Evolutionary conservation across 2,888 invertebrate species (phyloP), one percentile per base, ranked within the genome.

Genomic region (Disparrhopalites patrizii): DNA sequence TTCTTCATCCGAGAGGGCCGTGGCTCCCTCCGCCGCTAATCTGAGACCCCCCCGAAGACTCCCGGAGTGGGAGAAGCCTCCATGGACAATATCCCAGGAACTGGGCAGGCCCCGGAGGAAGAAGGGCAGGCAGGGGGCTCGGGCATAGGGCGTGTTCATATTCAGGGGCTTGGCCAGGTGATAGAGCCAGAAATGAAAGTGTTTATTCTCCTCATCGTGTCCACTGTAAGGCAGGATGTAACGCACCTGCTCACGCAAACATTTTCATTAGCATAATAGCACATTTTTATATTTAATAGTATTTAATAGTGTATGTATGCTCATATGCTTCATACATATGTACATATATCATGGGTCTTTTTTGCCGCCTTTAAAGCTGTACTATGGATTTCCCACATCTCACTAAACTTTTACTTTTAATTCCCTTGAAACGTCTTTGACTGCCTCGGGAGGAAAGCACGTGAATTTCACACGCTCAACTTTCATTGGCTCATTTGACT

Each of bases 181-280:
- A 18, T 51, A 61, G n/a, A 61, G 20, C 51, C 50, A 61, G 27
- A 51, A 61, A 51, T 61, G 61, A 51, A 61, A 61, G 7, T 33
- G 33, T n/a, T 51, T 18, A 28, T 61, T 61, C 20, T 20, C 51
- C 33, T 61, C 61, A 25, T 50, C 61, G 18, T 61, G 51, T 18
- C 36, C 18, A 47, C n/a, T 61, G 36, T 33, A 61, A 1, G 61
- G 61, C 4, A 50, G 51, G 13, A 61, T 51, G 31, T 61, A 51
- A 31, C 51, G 50, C 5, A 61, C 61, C 61, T 61, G 23, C 18
- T 20, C 18, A 20, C 20, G 5, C 7, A 20, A 5, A 7, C 15
- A 10, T 43, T 5, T n/a, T n/a, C n/a, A n/a, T n/a, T n/a, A 51
- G 8, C 1, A 51, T 7, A 47, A n/a, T 51, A 31, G 20, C n/a